These are phyloP conservation scores for Pardosa pseudoannulata DNA, from an alignment of 2,888 invertebrate genomes.

Conservation along the genomic window DNA sequence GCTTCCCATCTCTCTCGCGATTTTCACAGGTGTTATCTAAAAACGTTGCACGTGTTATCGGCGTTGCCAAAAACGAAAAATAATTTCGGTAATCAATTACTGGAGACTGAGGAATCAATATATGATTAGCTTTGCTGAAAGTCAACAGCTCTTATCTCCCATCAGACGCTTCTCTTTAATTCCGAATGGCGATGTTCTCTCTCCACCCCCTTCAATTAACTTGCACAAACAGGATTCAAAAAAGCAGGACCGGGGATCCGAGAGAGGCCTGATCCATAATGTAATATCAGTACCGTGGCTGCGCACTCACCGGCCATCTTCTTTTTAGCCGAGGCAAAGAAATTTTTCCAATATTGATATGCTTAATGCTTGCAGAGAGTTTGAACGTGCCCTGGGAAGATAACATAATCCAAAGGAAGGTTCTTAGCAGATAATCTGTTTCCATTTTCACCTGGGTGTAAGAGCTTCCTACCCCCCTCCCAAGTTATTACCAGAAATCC, in stretches of 20 bases:
- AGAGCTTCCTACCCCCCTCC: background rate
- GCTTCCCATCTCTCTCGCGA: background rate
- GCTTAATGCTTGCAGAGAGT: constrained; percentile 57
- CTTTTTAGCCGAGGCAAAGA: constrained; percentile 37
- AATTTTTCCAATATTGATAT: constrained; percentile 65
- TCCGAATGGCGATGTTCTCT: constrained; percentile 30
- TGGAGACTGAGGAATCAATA: constrained; percentile 46
- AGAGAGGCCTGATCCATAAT: constrained; percentile 51
- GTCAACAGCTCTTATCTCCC: constrained; percentile 56
- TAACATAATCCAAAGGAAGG: constrained; percentile 64
- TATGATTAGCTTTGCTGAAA: constrained; percentile 62
- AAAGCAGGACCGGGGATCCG: background rate
- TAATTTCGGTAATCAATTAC: constrained; percentile 72
- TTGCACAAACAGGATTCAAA: constrained; percentile 61
- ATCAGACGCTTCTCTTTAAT: constrained; percentile 43
- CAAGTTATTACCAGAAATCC: constrained; percentile 16
- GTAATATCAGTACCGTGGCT: constrained; percentile 19
- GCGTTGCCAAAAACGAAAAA: constrained; percentile 48
- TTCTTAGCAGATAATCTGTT: constrained; percentile 65
- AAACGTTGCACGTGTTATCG: constrained; percentile 54
- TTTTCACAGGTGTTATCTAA: constrained; percentile 72
- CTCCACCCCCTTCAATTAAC: constrained; percentile 61
- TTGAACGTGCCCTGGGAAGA: constrained; percentile 59
- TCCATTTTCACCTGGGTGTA: constrained; percentile 65
- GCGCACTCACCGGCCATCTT: constrained; percentile 1